phyloP scores from a whole-genome alignment of 2,797 vertebrate species.

The Amblyopsis hoosieri region DNA sequence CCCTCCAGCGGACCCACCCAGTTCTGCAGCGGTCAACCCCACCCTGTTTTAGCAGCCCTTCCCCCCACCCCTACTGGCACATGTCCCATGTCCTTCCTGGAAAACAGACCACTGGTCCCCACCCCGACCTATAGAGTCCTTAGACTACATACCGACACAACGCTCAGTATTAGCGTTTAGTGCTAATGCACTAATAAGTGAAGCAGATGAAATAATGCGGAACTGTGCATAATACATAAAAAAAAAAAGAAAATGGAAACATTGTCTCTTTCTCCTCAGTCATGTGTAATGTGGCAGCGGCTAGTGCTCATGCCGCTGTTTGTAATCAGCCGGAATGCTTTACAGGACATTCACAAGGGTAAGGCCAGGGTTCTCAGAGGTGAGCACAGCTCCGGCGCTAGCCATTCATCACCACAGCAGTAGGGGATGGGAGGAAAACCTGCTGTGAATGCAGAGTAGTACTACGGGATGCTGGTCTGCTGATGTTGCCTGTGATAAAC shows the following conservation, averaged over 20 bases:
- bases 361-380: conserved; percentile 69
- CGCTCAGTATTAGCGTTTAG: background rate
- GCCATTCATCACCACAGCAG: conserved; percentile 72
- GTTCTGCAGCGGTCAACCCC: conserved; percentile 44
- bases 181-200: conserved; percentile 18
- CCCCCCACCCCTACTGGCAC: conserved; percentile 45
- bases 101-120: conserved; percentile 30
- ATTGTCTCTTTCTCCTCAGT: conserved; percentile 27
- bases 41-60: conserved; percentile 17
- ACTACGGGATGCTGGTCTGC: conserved; percentile 66
- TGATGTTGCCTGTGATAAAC: conserved; percentile 72
- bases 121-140: conserved; percentile 14
- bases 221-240: background rate
- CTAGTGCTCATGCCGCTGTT: conserved; percentile 39
- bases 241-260: too few relatives aligned
- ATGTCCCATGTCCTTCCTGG: conserved; percentile 39
- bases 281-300: conserved; percentile 27
- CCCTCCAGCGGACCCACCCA: conserved; percentile 51
- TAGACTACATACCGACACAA: conserved; percentile 10
- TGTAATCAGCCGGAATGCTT: conserved; percentile 69
- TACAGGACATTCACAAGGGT: conserved; percentile 73
- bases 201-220: conserved; percentile 15
- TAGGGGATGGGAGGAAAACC: conserved; percentile 61
- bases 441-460: conserved; percentile 70
- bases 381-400: conserved; percentile 64